phyloP scores from a whole-genome alignment of 2,888 invertebrate species.

The Phengaris arion region DNA sequence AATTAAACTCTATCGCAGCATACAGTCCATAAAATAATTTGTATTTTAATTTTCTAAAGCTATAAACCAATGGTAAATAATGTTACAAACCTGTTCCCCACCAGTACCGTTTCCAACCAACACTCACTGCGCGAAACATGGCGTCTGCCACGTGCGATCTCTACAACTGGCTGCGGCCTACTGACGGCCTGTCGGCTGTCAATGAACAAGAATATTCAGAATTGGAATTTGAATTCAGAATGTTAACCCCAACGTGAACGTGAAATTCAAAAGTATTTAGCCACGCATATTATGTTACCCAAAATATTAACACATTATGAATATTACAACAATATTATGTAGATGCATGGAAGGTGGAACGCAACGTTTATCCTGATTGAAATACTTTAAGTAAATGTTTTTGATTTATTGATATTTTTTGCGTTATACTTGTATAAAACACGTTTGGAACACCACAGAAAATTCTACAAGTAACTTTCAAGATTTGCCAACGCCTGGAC shows the following conservation, averaged over 20 bases:
- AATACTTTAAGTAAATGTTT: no score
- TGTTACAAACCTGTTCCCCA: slow-evolving; percentile 75
- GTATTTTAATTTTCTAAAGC: not conserved
- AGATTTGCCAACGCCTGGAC: no score
- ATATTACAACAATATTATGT: not conserved
- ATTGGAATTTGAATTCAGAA: not conserved
- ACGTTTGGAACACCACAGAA: no score
- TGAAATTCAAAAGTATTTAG: not conserved
- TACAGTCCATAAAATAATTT: not conserved
- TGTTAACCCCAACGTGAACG: not conserved
- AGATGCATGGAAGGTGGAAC: not conserved
- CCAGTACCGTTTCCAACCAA: slow-evolving; percentile 75
- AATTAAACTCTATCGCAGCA: not conserved
- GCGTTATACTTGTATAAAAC: no score
- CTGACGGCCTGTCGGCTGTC: slow-evolving; percentile 51
- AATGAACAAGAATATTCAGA: slow-evolving; percentile 28
- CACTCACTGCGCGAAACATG: slow-evolving; percentile 72
- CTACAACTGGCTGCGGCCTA: slow-evolving; percentile 64
- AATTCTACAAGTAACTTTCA: no score
- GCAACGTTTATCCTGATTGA: not conserved
- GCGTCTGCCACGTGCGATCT: slow-evolving; percentile 58
- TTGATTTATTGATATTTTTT: no score
- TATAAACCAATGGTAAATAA: not conserved
- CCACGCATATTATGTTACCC: not conserved
- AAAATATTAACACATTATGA: not conserved